These are phyloP conservation scores for Hirtodrosophila alboralis DNA, from an alignment of 2,888 invertebrate species.

Conservation along the genomic window DNA sequence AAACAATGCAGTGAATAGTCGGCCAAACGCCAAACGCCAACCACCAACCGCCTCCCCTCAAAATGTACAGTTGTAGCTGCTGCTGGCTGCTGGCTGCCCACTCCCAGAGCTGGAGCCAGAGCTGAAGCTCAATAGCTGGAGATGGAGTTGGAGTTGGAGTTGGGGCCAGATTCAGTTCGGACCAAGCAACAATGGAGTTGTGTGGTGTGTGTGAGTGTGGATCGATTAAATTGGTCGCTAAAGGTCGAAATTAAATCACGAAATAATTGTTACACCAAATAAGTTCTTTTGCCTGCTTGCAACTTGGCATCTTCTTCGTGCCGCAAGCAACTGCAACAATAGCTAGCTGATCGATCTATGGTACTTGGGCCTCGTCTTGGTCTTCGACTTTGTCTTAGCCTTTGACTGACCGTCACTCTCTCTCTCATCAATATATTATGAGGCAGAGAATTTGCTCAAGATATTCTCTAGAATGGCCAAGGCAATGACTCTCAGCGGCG, in stretches of 20 bases:
- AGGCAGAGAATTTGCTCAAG: neutral
- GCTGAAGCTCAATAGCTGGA: constrained; percentile 7
- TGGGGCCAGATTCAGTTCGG: neutral
- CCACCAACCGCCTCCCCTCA: neutral
- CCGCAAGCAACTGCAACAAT: constrained; percentile 16
- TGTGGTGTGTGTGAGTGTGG: constrained; percentile 56
- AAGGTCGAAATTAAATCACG: constrained; percentile 80
- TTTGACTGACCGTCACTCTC: constrained; percentile 56
- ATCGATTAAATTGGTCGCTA: constrained; percentile 80
- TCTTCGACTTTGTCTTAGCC: constrained; percentile 25
- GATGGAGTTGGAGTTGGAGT: constrained; percentile 26
- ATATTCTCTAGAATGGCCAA: constrained; percentile 5
- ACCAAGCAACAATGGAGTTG: constrained; percentile 31
- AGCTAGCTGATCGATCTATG: neutral
- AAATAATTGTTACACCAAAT: constrained; percentile 80
- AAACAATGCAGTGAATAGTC: constrained; percentile 56
- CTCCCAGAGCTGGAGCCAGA: constrained; percentile 56
- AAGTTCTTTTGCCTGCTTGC: constrained; percentile 61
- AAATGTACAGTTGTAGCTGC: constrained; percentile 62
- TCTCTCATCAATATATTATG: constrained; percentile 12
- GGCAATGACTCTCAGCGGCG: constrained; percentile 26
- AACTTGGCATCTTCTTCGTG: constrained; percentile 38
- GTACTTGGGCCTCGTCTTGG: no score
- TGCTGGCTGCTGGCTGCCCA: constrained; percentile 58
- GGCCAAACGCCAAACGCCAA: constrained; percentile 19